Evolutionary conservation across 2,113 vertebrate species (phyloP), one percentile per base, ranked within the genome.

Genomic region (Ranitomeya imitator): DNA sequence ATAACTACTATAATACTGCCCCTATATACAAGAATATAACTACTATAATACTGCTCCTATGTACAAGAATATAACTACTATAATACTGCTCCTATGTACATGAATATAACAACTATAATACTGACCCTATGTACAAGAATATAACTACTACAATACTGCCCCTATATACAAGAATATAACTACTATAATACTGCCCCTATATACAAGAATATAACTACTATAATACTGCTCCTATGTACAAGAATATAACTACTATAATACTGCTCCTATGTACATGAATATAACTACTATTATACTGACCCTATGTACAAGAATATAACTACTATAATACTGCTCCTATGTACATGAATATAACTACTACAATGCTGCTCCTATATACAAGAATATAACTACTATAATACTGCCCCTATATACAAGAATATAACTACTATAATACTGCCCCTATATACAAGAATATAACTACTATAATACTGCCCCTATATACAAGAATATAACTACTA

Each of bases 11-110:
- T 69, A 69, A 69, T 31, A 69, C 67, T 69, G 4, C 65, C 11
- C 65, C 65, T 69, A 69, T 69, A 23, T 69, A 26, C 65, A 69
- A 13, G 65, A 69, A 69, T 69, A 69, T 26, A 26, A 69, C 65
- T 69, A 69, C 65, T 69, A 69, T 69, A 69, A 69, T 69, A 69
- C 65, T 69, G 65, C 65, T 14, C 65, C n/a, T 69, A 69, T 69
- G 23, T 26, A 69, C 65, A 69, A 26, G 65, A 69, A 69, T 69
- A 69, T 69, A 69, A 26, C 65, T 69, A 69, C 65, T 26, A 69
- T 69, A 69, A 69, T 69, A 69, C 65, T 69, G 23, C 65, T 4
- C 65, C 65, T 69, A 69, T 23, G n/a, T 23, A 69, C 65, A 69
- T 12, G n/a, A 69, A 69, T 69, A 69, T 69, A 69, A 69, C n/a